A percentile compares a stretch with the other conserved stretches of the same genome.
phyloP scores from a whole-genome alignment of 2,113 vertebrate species.

The Clarias gariepinus region DNA sequence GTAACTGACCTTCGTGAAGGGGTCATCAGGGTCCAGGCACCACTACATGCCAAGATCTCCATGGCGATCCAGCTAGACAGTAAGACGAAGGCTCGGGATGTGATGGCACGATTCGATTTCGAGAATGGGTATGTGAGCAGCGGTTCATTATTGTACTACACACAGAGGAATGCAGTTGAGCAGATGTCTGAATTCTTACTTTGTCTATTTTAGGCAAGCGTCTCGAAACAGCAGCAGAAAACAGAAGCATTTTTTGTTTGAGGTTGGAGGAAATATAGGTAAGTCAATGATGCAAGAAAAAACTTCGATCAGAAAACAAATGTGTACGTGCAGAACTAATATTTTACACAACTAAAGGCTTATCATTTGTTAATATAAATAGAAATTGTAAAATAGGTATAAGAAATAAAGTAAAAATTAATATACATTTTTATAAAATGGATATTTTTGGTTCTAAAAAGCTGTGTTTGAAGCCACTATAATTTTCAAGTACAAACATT shows the following conservation, averaged over 20 bases:
- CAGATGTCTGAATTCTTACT: constrained; percentile 12
- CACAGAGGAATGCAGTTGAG: neutral
- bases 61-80: constrained; percentile 91
- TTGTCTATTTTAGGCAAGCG: constrained; percentile 41
- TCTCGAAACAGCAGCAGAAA: constrained; percentile 59
- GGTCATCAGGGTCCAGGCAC: constrained; percentile 92
- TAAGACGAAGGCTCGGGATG: constrained; percentile 86
- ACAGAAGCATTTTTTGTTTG: constrained; percentile 81
- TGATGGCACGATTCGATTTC: constrained; percentile 83
- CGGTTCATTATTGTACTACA: neutral
- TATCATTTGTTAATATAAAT: neutral
- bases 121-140: constrained; percentile 79
- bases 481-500: neutral
- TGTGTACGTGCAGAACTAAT: too few species aligned
- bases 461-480: neutral
- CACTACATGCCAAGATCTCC: constrained; percentile 89
- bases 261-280: constrained; percentile 91
- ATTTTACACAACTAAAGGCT: neutral
- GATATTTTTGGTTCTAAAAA: neutral
- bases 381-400: neutral
- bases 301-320: too few species aligned
- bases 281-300: constrained; percentile 41
- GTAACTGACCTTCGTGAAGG: constrained; percentile 86
- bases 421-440: neutral
- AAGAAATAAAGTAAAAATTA: neutral